phyloP scores from a whole-genome alignment of 2,888 invertebrate genomes.

The Nymphalis c-album region DNA sequence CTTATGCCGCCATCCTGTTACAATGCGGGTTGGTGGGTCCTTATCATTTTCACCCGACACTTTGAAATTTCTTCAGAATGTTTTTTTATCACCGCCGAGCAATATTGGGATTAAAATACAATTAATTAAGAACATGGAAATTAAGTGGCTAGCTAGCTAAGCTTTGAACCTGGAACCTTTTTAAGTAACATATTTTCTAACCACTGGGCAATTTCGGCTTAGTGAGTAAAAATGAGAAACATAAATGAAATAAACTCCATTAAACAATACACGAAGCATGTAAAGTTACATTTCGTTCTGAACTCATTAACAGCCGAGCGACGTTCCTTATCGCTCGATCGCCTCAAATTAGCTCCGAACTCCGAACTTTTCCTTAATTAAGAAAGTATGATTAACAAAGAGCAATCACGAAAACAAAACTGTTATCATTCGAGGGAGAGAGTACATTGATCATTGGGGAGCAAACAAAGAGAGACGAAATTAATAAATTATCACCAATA shows the following conservation, averaged over 20 bases:
- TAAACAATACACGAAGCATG: constrained; percentile 27
- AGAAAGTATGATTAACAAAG: constrained; percentile 80
- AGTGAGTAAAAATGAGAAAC: constrained; percentile 3
- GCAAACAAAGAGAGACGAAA: constrained; percentile 68
- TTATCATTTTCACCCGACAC: too few relatives aligned
- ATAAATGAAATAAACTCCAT: constrained; percentile 19
- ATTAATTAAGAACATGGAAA: background rate
- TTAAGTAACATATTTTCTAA: background rate
- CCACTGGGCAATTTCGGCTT: too few relatives aligned
- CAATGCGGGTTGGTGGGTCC: too few relatives aligned
- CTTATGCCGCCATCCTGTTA: too few relatives aligned
- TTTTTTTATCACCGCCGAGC: too few relatives aligned
- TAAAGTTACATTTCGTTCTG: constrained; percentile 32
- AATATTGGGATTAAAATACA: background rate
- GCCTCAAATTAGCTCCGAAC: constrained; percentile 68
- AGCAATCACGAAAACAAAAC: constrained; percentile 78
- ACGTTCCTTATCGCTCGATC: constrained; percentile 65
- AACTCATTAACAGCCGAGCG: constrained; percentile 52
- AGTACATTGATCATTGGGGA: constrained; percentile 63
- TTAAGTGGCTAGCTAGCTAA: background rate
- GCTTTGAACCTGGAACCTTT: background rate
- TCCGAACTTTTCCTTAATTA: constrained; percentile 72
- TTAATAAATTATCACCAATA: constrained; percentile 74
- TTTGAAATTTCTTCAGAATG: too few relatives aligned
- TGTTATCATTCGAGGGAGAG: constrained; percentile 63